These are phyloP conservation scores for Papilio dardanus DNA, from an alignment of 1,140 invertebrate genomes.

Conservation along the genomic window DNA sequence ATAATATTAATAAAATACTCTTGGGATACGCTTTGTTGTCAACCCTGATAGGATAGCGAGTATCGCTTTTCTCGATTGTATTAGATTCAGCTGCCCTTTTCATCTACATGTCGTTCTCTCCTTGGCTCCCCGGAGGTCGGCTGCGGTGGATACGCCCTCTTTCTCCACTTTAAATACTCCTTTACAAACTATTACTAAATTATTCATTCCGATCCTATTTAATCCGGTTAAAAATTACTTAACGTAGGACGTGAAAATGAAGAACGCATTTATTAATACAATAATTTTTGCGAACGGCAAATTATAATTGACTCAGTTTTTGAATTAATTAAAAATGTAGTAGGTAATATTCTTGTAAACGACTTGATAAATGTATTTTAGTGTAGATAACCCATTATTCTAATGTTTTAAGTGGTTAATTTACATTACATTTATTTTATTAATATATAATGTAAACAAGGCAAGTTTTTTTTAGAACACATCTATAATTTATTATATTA, in stretches of 20 bases:
- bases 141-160: conserved; percentile 60
- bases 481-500: conserved; percentile 14
- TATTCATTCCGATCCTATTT: neutral
- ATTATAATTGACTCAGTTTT: neutral
- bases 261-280: too few species aligned
- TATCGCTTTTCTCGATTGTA: conserved; percentile 80
- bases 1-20: too few species aligned
- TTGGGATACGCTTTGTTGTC: too few species aligned
- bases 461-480: neutral
- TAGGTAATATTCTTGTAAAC: neutral
- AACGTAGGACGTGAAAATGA: neutral
- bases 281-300: neutral
- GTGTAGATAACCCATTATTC: conserved; percentile 30
- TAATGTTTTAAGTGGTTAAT: conserved; percentile 16
- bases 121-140: conserved; percentile 57
- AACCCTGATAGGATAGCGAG: conserved; percentile 68
- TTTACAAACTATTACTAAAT: conserved; percentile 12
- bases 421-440: conserved; percentile 20
- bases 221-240: neutral
- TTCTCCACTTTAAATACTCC: conserved; percentile 37
- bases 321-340: neutral
- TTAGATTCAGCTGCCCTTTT: conserved; percentile 81
- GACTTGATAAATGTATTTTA: conserved; percentile 15
- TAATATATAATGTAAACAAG: conserved; percentile 6
- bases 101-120: conserved; percentile 78